phyloP scores from a whole-genome alignment of 2,797 vertebrate species.

The Oophaga sylvatica region DNA sequence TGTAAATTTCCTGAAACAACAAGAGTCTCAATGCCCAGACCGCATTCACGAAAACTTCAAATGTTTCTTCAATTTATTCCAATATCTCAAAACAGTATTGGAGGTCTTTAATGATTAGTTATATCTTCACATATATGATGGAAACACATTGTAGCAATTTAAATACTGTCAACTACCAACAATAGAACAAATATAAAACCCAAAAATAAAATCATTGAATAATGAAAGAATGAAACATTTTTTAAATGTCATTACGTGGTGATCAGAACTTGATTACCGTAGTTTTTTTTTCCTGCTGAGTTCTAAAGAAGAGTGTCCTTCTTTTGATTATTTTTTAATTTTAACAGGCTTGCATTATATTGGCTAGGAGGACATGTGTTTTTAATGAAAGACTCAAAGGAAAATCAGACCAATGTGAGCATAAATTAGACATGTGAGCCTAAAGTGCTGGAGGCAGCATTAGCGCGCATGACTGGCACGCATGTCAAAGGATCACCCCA shows the following conservation, averaged over 20 bases:
- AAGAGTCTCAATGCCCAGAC: too few species aligned
- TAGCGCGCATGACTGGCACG: constrained; percentile 52
- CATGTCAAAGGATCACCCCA: constrained; percentile 37
- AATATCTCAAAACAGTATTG: too few species aligned
- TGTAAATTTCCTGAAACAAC: too few species aligned
- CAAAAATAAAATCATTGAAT: neutral
- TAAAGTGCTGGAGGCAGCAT: constrained; percentile 38
- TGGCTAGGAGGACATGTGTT: constrained; percentile 12
- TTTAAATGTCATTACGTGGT: neutral
- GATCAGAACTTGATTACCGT: neutral
- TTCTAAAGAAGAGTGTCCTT: constrained; percentile 3
- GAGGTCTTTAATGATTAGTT: too few species aligned
- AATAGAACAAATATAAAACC: neutral
- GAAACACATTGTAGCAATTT: neutral
- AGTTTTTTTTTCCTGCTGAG: neutral
- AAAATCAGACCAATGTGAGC: constrained; percentile 43
- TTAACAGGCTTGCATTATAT: constrained; percentile 18
- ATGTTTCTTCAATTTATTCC: too few species aligned
- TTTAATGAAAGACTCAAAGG: constrained; percentile 31
- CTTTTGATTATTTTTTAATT: neutral
- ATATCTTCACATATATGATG: too few species aligned
- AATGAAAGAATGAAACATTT: neutral
- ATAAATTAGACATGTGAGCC: constrained; percentile 41
- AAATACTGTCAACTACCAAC: neutral
- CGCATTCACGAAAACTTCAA: too few species aligned